Percentiles rank a stretch among this genome's conserved stretches.
Conservation (phyloP, 2,797 vertebrate genomes). For the Catamblyrhynchus diadema region DNA sequence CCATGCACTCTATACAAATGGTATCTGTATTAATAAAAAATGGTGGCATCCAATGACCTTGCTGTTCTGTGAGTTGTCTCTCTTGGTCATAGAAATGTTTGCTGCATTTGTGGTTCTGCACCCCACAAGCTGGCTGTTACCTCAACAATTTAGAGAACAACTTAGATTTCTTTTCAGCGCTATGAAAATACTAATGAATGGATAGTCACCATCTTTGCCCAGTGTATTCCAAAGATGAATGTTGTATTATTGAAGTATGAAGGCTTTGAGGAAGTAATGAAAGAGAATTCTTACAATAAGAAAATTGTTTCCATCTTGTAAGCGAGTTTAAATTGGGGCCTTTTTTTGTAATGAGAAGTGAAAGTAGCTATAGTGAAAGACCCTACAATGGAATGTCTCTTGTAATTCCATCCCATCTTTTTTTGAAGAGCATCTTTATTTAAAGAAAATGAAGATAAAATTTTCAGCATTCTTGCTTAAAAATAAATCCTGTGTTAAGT, state of each 20-base stretch:
- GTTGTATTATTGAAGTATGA: neutral
- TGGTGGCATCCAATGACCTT: neutral
- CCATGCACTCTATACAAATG: neutral
- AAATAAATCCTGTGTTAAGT: neutral
- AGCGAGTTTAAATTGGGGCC: neutral
- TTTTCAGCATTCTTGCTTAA: neutral
- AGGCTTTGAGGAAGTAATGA: neutral
- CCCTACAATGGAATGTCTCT: neutral
- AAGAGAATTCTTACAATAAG: neutral
- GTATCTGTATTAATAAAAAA: neutral
- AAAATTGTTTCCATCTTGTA: neutral
- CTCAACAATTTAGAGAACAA: neutral
- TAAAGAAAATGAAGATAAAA: neutral
- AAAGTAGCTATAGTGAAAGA: neutral
- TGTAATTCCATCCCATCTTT: neutral
- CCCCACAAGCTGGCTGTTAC: neutral
- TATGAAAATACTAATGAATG: neutral
- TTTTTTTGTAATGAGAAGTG: neutral
- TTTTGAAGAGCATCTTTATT: neutral
- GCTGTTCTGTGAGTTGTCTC: neutral
- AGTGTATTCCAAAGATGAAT: neutral
- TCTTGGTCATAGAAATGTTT: neutral
- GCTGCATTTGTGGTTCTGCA: neutral
- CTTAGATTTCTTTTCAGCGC: neutral
- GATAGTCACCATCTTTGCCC: neutral